Evolutionary conservation across 2,797 vertebrate species (phyloP), one percentile per base, ranked within the genome.

Genomic region (Schizothorax lantsangensis): DNA sequence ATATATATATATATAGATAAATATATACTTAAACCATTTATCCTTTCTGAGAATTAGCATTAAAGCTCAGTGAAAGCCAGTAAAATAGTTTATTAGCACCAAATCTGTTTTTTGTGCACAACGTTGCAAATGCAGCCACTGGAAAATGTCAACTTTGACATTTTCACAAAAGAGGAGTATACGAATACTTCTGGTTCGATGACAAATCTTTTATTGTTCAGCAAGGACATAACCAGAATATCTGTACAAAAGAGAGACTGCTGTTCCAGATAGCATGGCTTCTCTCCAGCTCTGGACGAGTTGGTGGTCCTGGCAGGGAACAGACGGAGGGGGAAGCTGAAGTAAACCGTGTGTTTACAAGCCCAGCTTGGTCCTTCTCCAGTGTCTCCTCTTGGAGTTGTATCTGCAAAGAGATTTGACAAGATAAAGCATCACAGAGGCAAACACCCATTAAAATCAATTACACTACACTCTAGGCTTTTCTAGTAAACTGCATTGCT

Each of bases 361-460:
- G 92, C 96, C 97, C 26, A 97, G 94, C 92, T 97, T 96, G 89
- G 97, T 97, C 94, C 96, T 97, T 94, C 97, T 97, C 97, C 96
- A 97, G 95, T 98, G 97, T 93, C 97, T 97, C 93, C 97, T 97
- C 94, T 98, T 98, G 92, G 97, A 98, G 93, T 98, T 98, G 95
- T 98, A 98, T 94, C 97, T 98, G 89, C 33, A 90, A 88, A 57
- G 23, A 81, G 0, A 49, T 36, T 36, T 10, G 21, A 11, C 0
- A 45, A 86, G 82, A 30, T 77, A 11, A 45, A 23, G n/a, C 10
- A 62, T 62, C 84, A 36, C 40, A 36, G 0, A 72, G 10, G 45
- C 43, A 62, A 26, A 23, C 6, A 59, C 0, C 1, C 17, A 49
- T n/a, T 82, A 5, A 8, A 7, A 68, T 11, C 0, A 23, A 85